Percentiles rank a stretch among this genome's conserved stretches.
These are phyloP conservation scores for Parotocinclus haroldoi DNA, from an alignment of 2,797 vertebrate genomes.

Conservation along the genomic window DNA sequence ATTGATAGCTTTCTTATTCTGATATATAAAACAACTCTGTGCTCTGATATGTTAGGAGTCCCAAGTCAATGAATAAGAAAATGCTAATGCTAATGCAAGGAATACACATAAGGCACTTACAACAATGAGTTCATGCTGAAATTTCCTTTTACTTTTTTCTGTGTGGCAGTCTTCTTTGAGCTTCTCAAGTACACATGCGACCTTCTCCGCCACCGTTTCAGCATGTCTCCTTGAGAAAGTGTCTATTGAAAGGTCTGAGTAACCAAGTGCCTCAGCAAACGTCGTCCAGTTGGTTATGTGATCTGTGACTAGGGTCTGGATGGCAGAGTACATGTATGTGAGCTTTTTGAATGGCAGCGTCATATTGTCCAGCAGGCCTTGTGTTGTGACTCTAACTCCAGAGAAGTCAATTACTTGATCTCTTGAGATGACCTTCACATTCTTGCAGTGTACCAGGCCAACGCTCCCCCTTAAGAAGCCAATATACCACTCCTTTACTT, in stretches of 20 bases:
- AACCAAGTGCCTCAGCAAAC: conserved; percentile 84
- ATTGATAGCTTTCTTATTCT: too few species aligned
- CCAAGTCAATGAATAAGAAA: too few species aligned
- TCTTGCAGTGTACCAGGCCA: conserved; percentile 91
- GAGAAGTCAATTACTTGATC: conserved; percentile 86
- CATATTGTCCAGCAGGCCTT: conserved; percentile 84
- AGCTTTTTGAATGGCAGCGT: conserved; percentile 86
- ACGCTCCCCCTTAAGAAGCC: conserved; percentile 83
- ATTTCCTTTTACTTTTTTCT: conserved; percentile 79
- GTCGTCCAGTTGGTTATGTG: conserved; percentile 82
- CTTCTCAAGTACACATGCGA: conserved; percentile 85
- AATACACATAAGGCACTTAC: conserved; percentile 65
- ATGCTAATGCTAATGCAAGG: too few species aligned
- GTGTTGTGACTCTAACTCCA: conserved; percentile 74
- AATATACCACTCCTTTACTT: conserved; percentile 94
- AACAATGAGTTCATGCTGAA: conserved; percentile 88
- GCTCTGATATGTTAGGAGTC: too few species aligned
- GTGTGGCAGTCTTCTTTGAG: conserved; percentile 94
- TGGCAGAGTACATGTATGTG: conserved; percentile 93
- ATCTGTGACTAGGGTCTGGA: conserved; percentile 86
- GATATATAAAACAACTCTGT: too few species aligned
- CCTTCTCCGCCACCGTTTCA: conserved; percentile 84
- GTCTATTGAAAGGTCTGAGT: conserved; percentile 73
- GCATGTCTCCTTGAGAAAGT: conserved; percentile 66
- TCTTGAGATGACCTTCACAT: conserved; percentile 85